Base-by-base conservation (phyloP, 2,888 invertebrate genomes). In the Eueremaeus valkanovi region DNA sequence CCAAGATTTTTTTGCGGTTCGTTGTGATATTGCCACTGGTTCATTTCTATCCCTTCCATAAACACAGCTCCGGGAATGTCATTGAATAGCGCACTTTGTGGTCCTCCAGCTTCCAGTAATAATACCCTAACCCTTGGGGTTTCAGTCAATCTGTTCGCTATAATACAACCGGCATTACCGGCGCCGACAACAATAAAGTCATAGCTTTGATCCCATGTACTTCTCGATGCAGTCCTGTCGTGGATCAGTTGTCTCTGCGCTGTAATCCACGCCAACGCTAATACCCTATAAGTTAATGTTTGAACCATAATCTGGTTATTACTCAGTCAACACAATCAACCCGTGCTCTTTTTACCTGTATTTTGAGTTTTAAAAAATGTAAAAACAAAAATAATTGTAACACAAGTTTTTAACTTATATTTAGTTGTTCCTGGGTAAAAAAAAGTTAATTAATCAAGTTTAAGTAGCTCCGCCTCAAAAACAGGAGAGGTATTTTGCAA, bases 131-230 rank as follows among this genome's bases (percentile, higher is more conserved):
- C 21, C 5, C 36, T 13, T 31, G 1, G 5, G 1, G 1, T 61
- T 3, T 63, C 74, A 9, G 74, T 21, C n/a, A 74, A 31, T 68
- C 74, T 40, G 0, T 31, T 3, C 27, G 74, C 74, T 3, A 74
- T 68, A 21, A 74, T 45, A 51, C 40, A 36, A 9, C 74, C 74
- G 29, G 74, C 33, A 73, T 29, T 21, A n/a, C 74, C 74, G 11
- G 66, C 33, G 8, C 74, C 74, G 42, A 74, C n/a, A 8, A 74
- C 51, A 29, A 74, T 66, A 13, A 42, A 74, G 33, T 74, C 74
- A 74, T 74, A 74, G 29, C n/a, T 5, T 9, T 13, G 6, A 18
- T 66, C 24, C 49, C 27, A 49, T 5, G 5, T 63, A 18, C 29
- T 73, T 49, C 73, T 51, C n/a, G 27, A 66, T 5, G 55, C 73